These are phyloP conservation scores for Tachysurus fulvidraco DNA, from an alignment of 2,113 vertebrate genomes.

Conservation along the genomic window DNA sequence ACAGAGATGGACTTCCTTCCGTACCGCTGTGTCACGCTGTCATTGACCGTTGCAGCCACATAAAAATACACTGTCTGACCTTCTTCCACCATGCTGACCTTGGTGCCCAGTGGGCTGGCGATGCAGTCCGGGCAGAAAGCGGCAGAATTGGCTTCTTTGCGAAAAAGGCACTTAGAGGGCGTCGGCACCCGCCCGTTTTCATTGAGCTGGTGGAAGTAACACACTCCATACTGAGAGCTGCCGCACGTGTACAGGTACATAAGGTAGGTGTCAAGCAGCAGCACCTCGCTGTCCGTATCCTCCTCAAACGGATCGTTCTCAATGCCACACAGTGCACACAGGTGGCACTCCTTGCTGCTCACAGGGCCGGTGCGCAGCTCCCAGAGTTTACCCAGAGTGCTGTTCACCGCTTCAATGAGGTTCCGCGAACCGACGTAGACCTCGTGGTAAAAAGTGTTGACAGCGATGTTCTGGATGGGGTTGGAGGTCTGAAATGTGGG, in stretches of 20 bases:
- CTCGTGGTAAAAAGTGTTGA: constrained; percentile 70
- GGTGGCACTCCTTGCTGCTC: constrained; percentile 76
- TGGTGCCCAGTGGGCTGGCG: constrained; percentile 86
- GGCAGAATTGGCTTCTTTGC: constrained; percentile 68
- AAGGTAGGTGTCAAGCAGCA: constrained; percentile 81
- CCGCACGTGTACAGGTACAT: constrained; percentile 87
- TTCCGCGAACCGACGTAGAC: constrained; percentile 87
- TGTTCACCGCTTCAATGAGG: constrained; percentile 78
- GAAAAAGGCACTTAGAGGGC: constrained; percentile 81
- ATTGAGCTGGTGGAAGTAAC: constrained; percentile 81
- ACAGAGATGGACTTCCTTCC: constrained; percentile 85
- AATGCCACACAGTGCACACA: constrained; percentile 77
- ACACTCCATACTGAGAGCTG: constrained; percentile 80
- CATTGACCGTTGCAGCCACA: constrained; percentile 81
- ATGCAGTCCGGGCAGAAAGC: constrained; percentile 85
- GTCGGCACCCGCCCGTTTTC: constrained; percentile 60
- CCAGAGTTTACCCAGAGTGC: constrained; percentile 71
- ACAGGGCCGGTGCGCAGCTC: constrained; percentile 80
- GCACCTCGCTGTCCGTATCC: constrained; percentile 80
- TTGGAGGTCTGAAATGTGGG: constrained; percentile 73
- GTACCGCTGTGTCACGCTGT: constrained; percentile 75
- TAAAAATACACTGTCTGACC: constrained; percentile 81
- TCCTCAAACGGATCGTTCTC: constrained; percentile 60
- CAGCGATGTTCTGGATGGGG: constrained; percentile 81
- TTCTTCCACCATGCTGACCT: constrained; percentile 80